These are phyloP conservation scores for Bedellia somnulentella DNA, from an alignment of 2,888 invertebrate species.

Conservation along the genomic window DNA sequence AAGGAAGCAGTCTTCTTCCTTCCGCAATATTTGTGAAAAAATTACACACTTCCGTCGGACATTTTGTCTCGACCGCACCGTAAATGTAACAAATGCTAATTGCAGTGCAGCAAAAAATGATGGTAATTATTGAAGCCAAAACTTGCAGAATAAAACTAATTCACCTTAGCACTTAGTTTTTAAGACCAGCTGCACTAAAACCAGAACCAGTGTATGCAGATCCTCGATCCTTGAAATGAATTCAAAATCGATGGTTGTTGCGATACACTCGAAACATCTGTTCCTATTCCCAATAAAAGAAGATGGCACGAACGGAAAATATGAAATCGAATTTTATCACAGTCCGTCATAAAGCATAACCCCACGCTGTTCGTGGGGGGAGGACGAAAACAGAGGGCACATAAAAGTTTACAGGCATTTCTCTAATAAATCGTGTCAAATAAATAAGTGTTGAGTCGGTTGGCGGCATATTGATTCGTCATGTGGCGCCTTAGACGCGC, in stretches of 20 bases:
- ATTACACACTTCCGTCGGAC: constrained; percentile 50
- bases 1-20: constrained; percentile 49
- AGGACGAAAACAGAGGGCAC: constrained; percentile 30
- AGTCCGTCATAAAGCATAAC: constrained; percentile 52
- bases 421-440: constrained; percentile 60
- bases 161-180: constrained; percentile 2
- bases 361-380: constrained; percentile 10
- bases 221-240: too few species aligned
- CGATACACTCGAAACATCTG: constrained; percentile 32
- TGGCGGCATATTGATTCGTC: constrained; percentile 62
- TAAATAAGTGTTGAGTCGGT: constrained; percentile 62
- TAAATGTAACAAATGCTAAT: constrained; percentile 46
- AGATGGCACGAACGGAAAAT: constrained; percentile 29
- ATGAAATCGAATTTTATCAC: constrained; percentile 42
- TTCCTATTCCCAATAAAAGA: constrained; percentile 41
- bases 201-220: too few species aligned
- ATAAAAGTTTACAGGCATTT: constrained; percentile 59
- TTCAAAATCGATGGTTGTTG: too few species aligned
- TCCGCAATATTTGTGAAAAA: constrained; percentile 57
- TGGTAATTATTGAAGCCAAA: constrained; percentile 39
- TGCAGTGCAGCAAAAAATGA: constrained; percentile 36
- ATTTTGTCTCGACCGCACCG: constrained; percentile 34
- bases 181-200: too few species aligned
- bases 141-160: constrained; percentile 20
- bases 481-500: constrained; percentile 50